A percentile compares a stretch with the other conserved stretches of the same genome.
phyloP scores from a whole-genome alignment of 1,140 invertebrate species.

The Halyomorpha halys region DNA sequence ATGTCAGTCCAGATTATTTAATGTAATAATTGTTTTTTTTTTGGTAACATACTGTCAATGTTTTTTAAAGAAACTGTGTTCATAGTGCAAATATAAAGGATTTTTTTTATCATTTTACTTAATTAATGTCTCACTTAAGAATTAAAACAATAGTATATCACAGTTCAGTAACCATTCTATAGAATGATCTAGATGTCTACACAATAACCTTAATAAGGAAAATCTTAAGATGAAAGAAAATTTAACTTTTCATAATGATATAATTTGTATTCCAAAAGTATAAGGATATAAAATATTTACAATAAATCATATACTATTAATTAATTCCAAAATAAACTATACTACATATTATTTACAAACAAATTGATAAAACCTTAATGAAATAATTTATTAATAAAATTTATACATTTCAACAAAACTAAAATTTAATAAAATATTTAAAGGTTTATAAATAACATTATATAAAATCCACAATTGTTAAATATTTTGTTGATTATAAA shows the following conservation, averaged over 20 bases:
- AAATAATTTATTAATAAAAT: background rate
- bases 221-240: background rate
- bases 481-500: background rate
- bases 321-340: slow-evolving; percentile 1
- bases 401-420: background rate
- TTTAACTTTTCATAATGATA: background rate
- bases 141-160: slow-evolving; percentile 21
- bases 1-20: slow-evolving; percentile 27
- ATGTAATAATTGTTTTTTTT: slow-evolving; percentile 16
- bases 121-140: background rate
- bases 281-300: background rate
- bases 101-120: slow-evolving; percentile 6
- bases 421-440: slow-evolving; percentile 1
- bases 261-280: background rate
- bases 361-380: background rate
- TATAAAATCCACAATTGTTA: background rate
- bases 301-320: background rate
- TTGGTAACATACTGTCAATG: background rate
- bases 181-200: slow-evolving; percentile 16
- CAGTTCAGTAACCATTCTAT: slow-evolving; percentile 21
- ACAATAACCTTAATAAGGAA: background rate
- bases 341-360: slow-evolving; percentile 2
- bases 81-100: slow-evolving; percentile 15
- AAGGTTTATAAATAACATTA: background rate
- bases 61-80: slow-evolving; percentile 24